Percentiles rank a stretch among this genome's conserved stretches.
These are phyloP conservation scores for Hypanus sabinus DNA, from an alignment of 2,113 vertebrate genomes.

Conservation along the genomic window DNA sequence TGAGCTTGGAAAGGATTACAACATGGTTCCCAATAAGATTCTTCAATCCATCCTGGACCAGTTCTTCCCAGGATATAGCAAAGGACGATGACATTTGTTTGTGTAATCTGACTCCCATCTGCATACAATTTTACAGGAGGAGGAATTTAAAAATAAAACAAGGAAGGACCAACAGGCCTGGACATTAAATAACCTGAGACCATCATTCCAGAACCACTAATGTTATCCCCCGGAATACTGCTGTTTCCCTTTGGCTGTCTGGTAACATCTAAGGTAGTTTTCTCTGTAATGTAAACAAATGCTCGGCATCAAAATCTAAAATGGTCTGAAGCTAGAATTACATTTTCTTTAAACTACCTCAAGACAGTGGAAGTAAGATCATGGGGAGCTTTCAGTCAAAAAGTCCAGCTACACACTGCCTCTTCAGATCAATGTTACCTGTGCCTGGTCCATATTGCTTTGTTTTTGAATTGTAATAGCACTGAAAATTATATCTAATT, in stretches of 20 bases:
- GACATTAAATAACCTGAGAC: slow-evolving; percentile 46
- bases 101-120: slow-evolving; percentile 46
- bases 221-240: slow-evolving; percentile 49
- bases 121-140: slow-evolving; percentile 40
- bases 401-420: slow-evolving; percentile 65
- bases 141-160: slow-evolving; percentile 44
- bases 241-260: slow-evolving; percentile 49
- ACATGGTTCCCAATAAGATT: slow-evolving; percentile 84
- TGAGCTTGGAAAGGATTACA: slow-evolving; percentile 86
- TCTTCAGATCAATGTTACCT: slow-evolving; percentile 57
- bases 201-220: slow-evolving; percentile 53
- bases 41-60: slow-evolving; percentile 90
- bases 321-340: slow-evolving; percentile 53
- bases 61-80: slow-evolving; percentile 97
- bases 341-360: slow-evolving; percentile 65
- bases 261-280: slow-evolving; percentile 61
- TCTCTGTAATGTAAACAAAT: slow-evolving; percentile 40
- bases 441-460: slow-evolving; percentile 63
- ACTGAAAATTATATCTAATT: slow-evolving; percentile 37
- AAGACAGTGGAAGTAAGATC: slow-evolving; percentile 64
- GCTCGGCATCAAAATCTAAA: slow-evolving; percentile 49
- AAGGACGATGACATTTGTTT: slow-evolving; percentile 82
- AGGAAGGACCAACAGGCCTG: slow-evolving; percentile 55
- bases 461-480: slow-evolving; percentile 39
- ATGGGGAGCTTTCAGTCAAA: slow-evolving; percentile 47